Conservation (phyloP, 2,888 invertebrate species). For the Chrysodeixis includens region DNA sequence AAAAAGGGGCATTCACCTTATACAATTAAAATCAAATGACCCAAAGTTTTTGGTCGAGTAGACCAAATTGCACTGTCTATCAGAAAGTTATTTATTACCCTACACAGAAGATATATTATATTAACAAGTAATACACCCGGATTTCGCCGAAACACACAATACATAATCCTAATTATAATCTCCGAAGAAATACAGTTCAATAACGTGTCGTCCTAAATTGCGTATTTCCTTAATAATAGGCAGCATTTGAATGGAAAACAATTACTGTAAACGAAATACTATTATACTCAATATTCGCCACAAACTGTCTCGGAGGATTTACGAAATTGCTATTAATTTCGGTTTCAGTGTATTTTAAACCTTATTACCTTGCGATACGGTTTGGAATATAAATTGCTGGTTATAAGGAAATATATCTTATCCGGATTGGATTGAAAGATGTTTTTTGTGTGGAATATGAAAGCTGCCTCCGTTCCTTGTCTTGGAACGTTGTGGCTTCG, state of each 20-base stretch:
- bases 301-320: constrained; percentile 3
- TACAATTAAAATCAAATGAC: too few relatives aligned
- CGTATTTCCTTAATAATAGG: not conserved
- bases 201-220: constrained; percentile 1
- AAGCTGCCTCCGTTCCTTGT: constrained; percentile 10
- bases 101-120: too few relatives aligned
- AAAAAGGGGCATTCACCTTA: too few relatives aligned
- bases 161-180: too few relatives aligned
- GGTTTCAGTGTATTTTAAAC: constrained; percentile 3
- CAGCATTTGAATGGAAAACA: constrained; percentile 5
- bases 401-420: not conserved
- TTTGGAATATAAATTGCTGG: not conserved
- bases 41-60: too few relatives aligned
- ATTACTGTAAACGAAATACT: constrained; percentile 10
- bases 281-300: constrained; percentile 6
- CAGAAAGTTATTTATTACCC: too few relatives aligned
- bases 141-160: too few relatives aligned
- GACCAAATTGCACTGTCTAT: too few relatives aligned
- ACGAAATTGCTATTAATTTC: constrained; percentile 5
- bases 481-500: not conserved
- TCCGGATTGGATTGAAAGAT: not conserved
- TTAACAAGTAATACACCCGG: too few relatives aligned
- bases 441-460: constrained; percentile 12
- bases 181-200: not conserved
- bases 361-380: not conserved